Evolutionary conservation across 2,113 vertebrate species (phyloP), one percentile per base, ranked within the genome.

Genomic region (Daboia siamensis): DNA sequence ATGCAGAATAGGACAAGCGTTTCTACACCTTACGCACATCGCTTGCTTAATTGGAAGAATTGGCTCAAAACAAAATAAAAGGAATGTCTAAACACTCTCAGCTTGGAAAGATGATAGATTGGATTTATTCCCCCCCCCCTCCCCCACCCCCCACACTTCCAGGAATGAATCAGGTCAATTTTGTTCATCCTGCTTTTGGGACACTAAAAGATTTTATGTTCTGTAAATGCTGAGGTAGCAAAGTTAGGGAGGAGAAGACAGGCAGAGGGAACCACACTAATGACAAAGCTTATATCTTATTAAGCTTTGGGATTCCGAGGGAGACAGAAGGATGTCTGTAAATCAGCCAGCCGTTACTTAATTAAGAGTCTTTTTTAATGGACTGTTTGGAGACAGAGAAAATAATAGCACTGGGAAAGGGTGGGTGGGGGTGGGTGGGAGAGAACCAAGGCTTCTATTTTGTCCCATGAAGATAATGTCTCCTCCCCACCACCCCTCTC

Each of bases 301-400:
- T 55, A 13, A 44, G 74, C 23, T 46, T 86, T 59, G 90, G 90
- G 21, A 59, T 46, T 44, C 48, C 44, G 1, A 86, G 90, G 55
- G 24, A 86, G 90, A 86, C 1, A 21, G 55, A 51, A 51, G 84
- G 55, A 59, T 61, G 57, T 59, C 90, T 46, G 86, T 91, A n/a
- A 57, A 91, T 87, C 90, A 91, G n/a, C 24, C 15, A 48, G 56
- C 90, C 26, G 26, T 51, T 48, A 12, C 84, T 91, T 86, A 86
- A 91, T 91, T 91, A 91, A 91, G 90, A 56, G 26, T 44, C 44
- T 29, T 48, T 91, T 51, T 85, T 91, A 86, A 91, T 91, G 84
- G 84, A 8, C 17, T 10, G 44, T 44, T n/a, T 8, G 15, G 90
- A 91, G 90, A 86, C 26, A 51, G 44, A 23, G 55, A 21, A 86